Evolutionary conservation across 2,113 vertebrate species (phyloP).

Genomic region (Heloderma charlesbogerti): DNA sequence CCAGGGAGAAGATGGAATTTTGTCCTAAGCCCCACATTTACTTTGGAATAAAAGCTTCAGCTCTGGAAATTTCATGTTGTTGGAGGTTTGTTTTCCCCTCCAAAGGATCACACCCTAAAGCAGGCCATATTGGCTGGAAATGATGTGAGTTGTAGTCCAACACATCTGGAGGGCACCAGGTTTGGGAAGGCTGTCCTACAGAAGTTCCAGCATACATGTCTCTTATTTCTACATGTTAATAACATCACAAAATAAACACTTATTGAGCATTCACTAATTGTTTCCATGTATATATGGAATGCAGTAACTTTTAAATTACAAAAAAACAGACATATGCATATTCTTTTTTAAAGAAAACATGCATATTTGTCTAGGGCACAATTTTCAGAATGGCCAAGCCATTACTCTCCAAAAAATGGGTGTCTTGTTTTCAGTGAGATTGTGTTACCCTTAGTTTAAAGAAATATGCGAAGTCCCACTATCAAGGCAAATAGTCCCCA

Average conservation of each 20-base stretch:
- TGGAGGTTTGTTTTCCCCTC: slow-evolving; percentile 31
- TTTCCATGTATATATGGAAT: background rate
- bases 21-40: no score
- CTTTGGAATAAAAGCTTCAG: background rate
- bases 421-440: background rate
- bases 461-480: background rate
- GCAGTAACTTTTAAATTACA: background rate
- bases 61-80: slow-evolving; percentile 52
- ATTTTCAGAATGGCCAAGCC: background rate
- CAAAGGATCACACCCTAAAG: slow-evolving; percentile 51
- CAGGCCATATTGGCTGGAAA: slow-evolving; percentile 38
- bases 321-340: background rate
- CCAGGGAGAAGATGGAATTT: background rate
- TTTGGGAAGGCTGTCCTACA: slow-evolving; percentile 25
- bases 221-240: slow-evolving; percentile 48
- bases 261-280: slow-evolving; percentile 9
- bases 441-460: no score
- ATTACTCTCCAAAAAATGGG: background rate
- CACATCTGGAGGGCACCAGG: no score
- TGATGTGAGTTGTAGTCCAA: background rate
- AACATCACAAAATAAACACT: slow-evolving; percentile 29
- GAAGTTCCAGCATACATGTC: slow-evolving; percentile 46
- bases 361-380: background rate
- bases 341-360: background rate
- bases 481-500: background rate